Base-by-base conservation (phyloP, 2,113 vertebrate genomes). In the Triplophysa siluroides region DNA sequence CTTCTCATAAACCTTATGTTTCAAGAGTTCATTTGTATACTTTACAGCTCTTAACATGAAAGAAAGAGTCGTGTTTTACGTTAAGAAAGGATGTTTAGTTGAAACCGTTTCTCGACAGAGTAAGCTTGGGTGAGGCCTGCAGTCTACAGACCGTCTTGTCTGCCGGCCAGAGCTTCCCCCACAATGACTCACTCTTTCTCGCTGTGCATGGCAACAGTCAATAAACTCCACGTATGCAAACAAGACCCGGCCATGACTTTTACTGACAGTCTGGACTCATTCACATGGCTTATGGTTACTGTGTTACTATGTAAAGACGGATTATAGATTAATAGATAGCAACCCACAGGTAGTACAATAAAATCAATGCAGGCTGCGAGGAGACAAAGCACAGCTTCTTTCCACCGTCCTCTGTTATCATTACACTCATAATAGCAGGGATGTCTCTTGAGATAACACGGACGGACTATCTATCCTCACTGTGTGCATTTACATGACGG, bases 171-270 rank as follows among this genome's bases (percentile, higher is more conserved):
- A 6, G 60, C 0, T 79, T 73, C 70, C 78, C 78, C 80, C 79
- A 50, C 5, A 54, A 72, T 92, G 91, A 92, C 86, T 92, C 91
- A 90, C 78, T 84, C 79, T 89, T 88, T 88, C 90, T 90, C 80
- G 52, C 79, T 78, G 80, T 2, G 38, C 75, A 78, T n/a, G 83
- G 80, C 41, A 58, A 16, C 45, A 54, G 29, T 78, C 69, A 10
- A 26, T 81, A 29, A 47, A 56, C 78, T 43, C 68, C 74, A 66
- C 64, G 50, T 14, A 72, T 65, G 56, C 41, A 16, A 21, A 26
- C 21, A 68, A 80, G 54, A 83, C 77, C 72, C 65, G 60, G 41
- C 66, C 70, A 21, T 67, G 66, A 71, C 81, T 26, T 83, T 86
- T 81, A 84, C 70, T 12, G 24, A 86, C 38, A 56, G 54, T 24